phyloP scores from a whole-genome alignment of 1,140 invertebrate genomes.

The Cataglyphis hispanica region DNA sequence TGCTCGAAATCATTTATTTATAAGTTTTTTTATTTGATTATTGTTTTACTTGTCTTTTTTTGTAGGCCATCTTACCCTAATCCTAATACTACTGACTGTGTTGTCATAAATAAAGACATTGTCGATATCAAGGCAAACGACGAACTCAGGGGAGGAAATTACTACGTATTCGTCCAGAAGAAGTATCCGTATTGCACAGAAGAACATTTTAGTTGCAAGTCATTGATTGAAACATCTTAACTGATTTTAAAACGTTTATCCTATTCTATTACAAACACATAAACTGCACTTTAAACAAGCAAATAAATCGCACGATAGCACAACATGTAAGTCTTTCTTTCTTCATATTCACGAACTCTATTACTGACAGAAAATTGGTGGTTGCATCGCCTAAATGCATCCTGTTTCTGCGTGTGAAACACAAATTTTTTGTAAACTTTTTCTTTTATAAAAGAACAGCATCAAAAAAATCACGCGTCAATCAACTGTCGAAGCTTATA shows the following conservation, averaged over 20 bases:
- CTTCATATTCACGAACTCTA: background rate
- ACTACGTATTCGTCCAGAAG: background rate
- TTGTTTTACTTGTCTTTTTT: background rate
- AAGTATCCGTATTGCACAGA: background rate
- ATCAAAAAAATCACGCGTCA: no score
- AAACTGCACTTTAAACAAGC: slow-evolving; percentile 11
- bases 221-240: background rate
- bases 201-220: background rate
- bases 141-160: background rate
- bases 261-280: background rate
- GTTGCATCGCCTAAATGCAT: no score
- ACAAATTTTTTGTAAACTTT: no score
- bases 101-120: background rate
- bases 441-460: no score
- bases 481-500: no score
- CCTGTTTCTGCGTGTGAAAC: no score
- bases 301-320: slow-evolving; percentile 8
- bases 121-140: background rate
- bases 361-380: background rate
- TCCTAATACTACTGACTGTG: background rate
- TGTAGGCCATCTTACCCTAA: background rate
- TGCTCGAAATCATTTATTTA: slow-evolving; percentile 7
- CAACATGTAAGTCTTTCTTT: background rate
- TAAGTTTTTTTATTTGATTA: slow-evolving; percentile 11
- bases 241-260: background rate